These are phyloP conservation scores for Minunthozetes semirufus DNA, from an alignment of 2,888 invertebrate species.

Conservation along the genomic window DNA sequence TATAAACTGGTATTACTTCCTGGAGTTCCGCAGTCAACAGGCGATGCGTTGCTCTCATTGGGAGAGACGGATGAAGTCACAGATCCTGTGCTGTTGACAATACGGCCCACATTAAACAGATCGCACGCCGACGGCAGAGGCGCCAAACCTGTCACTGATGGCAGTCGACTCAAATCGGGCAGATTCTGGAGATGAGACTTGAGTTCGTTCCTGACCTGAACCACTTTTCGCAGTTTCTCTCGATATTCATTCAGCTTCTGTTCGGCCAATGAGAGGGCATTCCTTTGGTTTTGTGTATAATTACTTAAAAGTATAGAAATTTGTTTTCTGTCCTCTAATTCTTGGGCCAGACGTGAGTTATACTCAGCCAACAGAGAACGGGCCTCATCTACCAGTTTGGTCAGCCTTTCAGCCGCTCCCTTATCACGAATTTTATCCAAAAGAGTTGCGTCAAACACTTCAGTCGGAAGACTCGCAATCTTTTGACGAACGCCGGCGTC, in stretches of 20 bases:
- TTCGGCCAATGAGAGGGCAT: slow-evolving; percentile 77
- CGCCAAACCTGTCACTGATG: slow-evolving; percentile 83
- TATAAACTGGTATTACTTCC: slow-evolving; percentile 32
- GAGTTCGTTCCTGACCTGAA: slow-evolving; percentile 76
- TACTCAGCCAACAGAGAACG: slow-evolving; percentile 78
- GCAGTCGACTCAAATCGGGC: slow-evolving; percentile 83
- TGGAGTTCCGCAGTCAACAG: slow-evolving; percentile 28
- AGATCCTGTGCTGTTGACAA: neutral
- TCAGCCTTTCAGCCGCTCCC: slow-evolving; percentile 68
- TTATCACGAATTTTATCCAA: slow-evolving; percentile 78
- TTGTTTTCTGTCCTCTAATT: slow-evolving; percentile 80
- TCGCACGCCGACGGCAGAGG: slow-evolving; percentile 93
- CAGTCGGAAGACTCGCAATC: slow-evolving; percentile 86
- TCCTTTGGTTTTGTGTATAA: slow-evolving; percentile 70
- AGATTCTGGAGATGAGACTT: slow-evolving; percentile 86
- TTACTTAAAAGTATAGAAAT: slow-evolving; percentile 78
- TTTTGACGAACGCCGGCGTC: slow-evolving; percentile 86
- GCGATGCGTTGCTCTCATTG: slow-evolving; percentile 33
- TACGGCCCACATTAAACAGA: slow-evolving; percentile 62
- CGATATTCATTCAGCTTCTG: slow-evolving; percentile 85
- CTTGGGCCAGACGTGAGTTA: slow-evolving; percentile 73
- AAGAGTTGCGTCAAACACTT: slow-evolving; percentile 83
- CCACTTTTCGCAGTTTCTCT: slow-evolving; percentile 77
- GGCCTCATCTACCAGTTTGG: slow-evolving; percentile 78
- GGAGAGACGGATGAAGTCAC: slow-evolving; percentile 32